Conservation (phyloP, 2,113 vertebrate genomes). For the Oryctolagus cuniculus region DNA sequence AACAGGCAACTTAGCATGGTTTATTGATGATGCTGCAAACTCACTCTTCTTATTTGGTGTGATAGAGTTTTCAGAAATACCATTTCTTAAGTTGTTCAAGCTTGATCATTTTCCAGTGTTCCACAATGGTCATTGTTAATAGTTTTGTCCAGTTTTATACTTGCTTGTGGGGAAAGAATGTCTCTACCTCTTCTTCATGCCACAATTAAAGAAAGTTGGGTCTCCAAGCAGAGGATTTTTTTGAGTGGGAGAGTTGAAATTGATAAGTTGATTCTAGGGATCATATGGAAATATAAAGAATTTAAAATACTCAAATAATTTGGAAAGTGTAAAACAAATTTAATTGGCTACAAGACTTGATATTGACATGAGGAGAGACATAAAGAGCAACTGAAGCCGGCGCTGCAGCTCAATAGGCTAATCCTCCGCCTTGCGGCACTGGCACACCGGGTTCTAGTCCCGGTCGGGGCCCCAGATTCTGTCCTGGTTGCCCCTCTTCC, state of each 20-base stretch:
- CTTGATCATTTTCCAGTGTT: background rate
- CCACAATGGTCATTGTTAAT: background rate
- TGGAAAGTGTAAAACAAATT: conserved; percentile 3
- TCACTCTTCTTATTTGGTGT: background rate
- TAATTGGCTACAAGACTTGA: background rate
- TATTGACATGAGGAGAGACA: background rate
- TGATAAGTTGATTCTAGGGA: background rate
- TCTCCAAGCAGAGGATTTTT: background rate
- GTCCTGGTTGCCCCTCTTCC: too few relatives aligned
- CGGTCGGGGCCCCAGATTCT: too few relatives aligned
- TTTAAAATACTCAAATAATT: background rate
- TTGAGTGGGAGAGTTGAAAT: background rate
- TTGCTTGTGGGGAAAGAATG: background rate
- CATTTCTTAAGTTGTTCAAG: background rate
- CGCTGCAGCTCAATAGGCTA: too few relatives aligned
- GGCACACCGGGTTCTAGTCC: too few relatives aligned
- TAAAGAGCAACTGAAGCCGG: background rate
- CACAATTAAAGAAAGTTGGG: background rate
- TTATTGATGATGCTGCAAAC: too few relatives aligned
- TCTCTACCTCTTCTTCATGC: conserved; percentile 2
- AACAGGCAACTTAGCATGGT: too few relatives aligned
- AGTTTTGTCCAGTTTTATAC: background rate
- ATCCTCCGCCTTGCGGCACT: too few relatives aligned
- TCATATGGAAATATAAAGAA: background rate
- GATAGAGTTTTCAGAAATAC: background rate